Base-by-base conservation (phyloP, 2,113 vertebrate genomes). In the Galeopterus variegatus region DNA sequence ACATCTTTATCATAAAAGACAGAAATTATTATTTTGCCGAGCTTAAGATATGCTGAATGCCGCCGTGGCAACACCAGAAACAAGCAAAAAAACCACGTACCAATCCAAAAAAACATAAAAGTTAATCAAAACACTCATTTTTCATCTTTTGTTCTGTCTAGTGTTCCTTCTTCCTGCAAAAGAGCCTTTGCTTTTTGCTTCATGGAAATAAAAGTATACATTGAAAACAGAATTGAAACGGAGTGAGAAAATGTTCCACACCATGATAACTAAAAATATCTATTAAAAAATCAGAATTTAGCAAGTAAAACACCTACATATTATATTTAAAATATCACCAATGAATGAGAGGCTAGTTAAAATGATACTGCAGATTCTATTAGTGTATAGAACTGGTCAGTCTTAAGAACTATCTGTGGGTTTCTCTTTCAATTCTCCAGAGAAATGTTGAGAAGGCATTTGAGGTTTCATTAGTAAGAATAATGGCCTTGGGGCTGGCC, bases 21-120 rank as follows among this genome's bases (percentile, higher is more conserved):
- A 96, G 45, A 95, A 96, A 97, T 85, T 4, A 64, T 93, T 84
- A 56, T 85, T 95, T 60, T 82, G 28, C 77, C 95, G 96, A 90
- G 54, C 95, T 26, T 62, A 52, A 94, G 85, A 95, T 80, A 60
- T 77, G 33, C 67, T 76, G 17, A 88, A 94, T 62, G 85, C 19
- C 48, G 1, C 89, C 88, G 11, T 52, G 33, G 48, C 3, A 67
- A 91, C 26, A 33, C 17, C 84, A 92, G 60, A 85, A 97, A 79
- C 73, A 96, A 45, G 91, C 33, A 96, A 58, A 87, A 90, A 17
- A 50, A 8, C 56, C 8, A 64, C 26, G 18, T 64, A 62, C 52
- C 24, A 83, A 64, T 23, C 60, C 48, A 77, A 45, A 89, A 96
- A 48, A 24, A 95, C 2, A 89, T 12, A 14, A 26, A 87, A 36